phyloP scores from a whole-genome alignment of 2,797 vertebrate genomes.

The Gallinago solitaria region DNA sequence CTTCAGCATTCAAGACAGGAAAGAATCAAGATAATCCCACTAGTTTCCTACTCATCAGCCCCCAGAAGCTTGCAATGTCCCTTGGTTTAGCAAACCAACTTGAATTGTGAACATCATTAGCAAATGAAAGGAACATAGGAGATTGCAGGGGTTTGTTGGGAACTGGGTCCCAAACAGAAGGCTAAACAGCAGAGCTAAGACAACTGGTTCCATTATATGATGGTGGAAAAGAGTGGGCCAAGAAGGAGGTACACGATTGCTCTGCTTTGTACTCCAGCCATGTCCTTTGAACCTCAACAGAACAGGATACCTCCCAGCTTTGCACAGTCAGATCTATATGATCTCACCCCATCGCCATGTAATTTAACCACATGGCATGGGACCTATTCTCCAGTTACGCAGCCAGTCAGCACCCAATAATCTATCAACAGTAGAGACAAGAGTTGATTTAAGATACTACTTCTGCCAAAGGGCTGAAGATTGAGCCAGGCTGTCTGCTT shows the following conservation, averaged over 20 bases:
- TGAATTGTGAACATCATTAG: background rate
- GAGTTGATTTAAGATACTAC: conserved; percentile 50
- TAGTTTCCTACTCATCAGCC: background rate
- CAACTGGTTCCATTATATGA: background rate
- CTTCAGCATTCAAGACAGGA: background rate
- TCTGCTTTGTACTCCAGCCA: background rate
- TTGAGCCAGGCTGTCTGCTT: background rate
- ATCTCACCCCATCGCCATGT: background rate
- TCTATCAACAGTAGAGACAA: conserved; percentile 8
- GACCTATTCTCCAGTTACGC: background rate
- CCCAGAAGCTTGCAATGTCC: background rate
- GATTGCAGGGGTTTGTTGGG: background rate
- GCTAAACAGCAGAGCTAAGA: background rate
- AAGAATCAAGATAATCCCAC: background rate
- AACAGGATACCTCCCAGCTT: background rate
- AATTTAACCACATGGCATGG: background rate
- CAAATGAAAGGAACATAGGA: background rate
- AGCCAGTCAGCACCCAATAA: conserved; percentile 8
- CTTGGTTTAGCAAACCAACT: background rate
- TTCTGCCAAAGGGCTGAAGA: background rate
- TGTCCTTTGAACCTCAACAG: background rate
- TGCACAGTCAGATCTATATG: background rate
- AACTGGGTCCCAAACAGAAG: background rate
- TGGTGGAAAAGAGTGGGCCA: background rate
- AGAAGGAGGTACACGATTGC: background rate